Evolutionary conservation across 2,113 vertebrate species (phyloP), one percentile per base, ranked within the genome.

Genomic region (Sinocyclocheilus anshuiensis): DNA sequence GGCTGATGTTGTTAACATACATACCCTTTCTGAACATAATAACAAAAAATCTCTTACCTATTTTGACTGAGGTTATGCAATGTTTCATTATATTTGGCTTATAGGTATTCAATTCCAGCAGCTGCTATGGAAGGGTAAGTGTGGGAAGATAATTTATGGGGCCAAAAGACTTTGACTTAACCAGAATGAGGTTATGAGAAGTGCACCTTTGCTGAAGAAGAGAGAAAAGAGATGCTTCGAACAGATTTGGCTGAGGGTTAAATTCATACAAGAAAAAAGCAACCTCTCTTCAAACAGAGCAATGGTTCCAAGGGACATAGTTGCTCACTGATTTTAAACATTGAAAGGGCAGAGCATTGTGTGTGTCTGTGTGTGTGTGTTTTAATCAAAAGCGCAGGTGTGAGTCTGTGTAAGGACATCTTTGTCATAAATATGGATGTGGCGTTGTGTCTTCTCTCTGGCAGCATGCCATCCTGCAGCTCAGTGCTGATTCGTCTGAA

Each of bases 211-310:
- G 24, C 72, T 78, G 78, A 42, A 77, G 50, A 87, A 67, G 45
- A 85, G 83, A 83, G 77, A 79, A 84, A 80, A 77, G 67, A 59
- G 15, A 74, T 33, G 83, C 76, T 89, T 88, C 87, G 83, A 85
- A 87, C 82, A 63, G 45, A 72, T 80, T 82, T 76, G 61, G 78
- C 87, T 82, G 75, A 88, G 18, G 83, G 83, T 85, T 53, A 75
- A 85, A 79, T 33, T 53, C 77, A 84, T 24, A 26, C 29, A 83
- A 13, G 4, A 74, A 57, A 74, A 86, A 88, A 71, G 45, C 65
- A 86, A 84, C 33, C 20, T 33, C 57, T 80, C 39, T 86, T 89
- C 74, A 87, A 90, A 89, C 86, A 87, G 39, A 42, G 50, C 63
- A 67, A n/a, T 15, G 57, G 72, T 86, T 89, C 33, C 79, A 77